Conservation (phyloP, 2,797 vertebrate species). For the Sus cebifrons region DNA sequence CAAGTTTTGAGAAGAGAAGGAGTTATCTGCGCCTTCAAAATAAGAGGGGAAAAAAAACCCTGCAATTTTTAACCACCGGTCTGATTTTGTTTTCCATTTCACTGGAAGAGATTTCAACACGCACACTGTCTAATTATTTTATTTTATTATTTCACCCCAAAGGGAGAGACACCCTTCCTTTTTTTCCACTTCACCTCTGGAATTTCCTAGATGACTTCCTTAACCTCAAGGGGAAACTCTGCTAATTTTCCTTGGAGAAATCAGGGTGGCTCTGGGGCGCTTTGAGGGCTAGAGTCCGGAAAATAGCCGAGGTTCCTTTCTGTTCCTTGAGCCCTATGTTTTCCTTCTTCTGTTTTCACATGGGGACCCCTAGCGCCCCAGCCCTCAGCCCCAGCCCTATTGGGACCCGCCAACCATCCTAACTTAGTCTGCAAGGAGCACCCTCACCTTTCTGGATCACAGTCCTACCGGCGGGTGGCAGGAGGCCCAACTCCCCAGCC, state of each 20-base stretch:
- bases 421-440: neutral
- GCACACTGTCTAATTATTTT: constrained; percentile 40
- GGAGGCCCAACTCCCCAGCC: neutral
- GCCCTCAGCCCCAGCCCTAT: neutral
- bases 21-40: constrained; percentile 62
- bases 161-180: constrained; percentile 21
- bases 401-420: neutral
- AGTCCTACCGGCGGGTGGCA: neutral
- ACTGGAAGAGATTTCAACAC: constrained; percentile 67
- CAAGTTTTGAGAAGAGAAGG: constrained; percentile 53
- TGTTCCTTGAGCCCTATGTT: neutral
- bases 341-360: constrained; percentile 39
- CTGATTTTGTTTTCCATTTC: constrained; percentile 65
- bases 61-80: neutral
- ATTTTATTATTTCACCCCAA: constrained; percentile 72
- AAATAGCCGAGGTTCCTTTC: neutral
- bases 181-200: constrained; percentile 49
- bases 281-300: neutral
- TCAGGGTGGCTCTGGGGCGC: neutral
- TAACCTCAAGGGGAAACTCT: neutral
- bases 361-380: neutral
- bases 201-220: constrained; percentile 59
- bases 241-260: constrained; percentile 62
- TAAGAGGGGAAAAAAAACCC: neutral
- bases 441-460: neutral